Evolutionary conservation across 64 coral and sea anemone genomes (phyloP), one percentile per base, ranked within the genome.

Genomic region (Dendronephthya gigantea): DNA sequence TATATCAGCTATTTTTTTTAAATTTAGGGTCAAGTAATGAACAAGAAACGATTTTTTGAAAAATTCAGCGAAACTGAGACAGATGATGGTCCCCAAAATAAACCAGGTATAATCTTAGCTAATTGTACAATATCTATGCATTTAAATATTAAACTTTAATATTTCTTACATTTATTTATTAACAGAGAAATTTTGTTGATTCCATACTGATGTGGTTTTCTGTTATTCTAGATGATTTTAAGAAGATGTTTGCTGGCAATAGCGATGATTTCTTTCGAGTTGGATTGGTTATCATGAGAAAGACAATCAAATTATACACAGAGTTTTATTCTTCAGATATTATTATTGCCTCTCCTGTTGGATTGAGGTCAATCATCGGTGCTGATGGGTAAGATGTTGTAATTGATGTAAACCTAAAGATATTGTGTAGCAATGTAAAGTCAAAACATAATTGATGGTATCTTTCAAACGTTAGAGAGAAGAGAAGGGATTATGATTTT

Each of bases 231-330:
- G 87, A 85, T 0, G 94, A 97, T 23, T 97, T 97, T 37, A 90
- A 93, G 47, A 85, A 86, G 49, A 93, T 97, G 94, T 97, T 97
- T 83, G 68, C 87, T 40, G 94, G 94, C 9, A 97, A 97, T 82
- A 93, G 91, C 22, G 94, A 97, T 86, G 94, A 97, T 68, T 97
- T 92, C 82, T 97, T 97, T 69, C 87, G 94, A 12, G 45, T 97
- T 33, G 94, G 94, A 39, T 84, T 97, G 2, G 76, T 90, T 2
- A 84, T 93, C 22, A 91, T 87, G 82, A 93, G 85, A 45, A 97
- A 97, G 15, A 38, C 84, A 62, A 47, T 97, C 25, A 90, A 87
- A 16, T 69, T 93, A 8, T 97, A 93, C 88, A 91, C 88, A 0
- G 87, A 89, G 38, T 97, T 97, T 39, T 93, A 97, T 40, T 90